phyloP scores from a whole-genome alignment of 2,888 invertebrate species.

The Serrognathus titanus region DNA sequence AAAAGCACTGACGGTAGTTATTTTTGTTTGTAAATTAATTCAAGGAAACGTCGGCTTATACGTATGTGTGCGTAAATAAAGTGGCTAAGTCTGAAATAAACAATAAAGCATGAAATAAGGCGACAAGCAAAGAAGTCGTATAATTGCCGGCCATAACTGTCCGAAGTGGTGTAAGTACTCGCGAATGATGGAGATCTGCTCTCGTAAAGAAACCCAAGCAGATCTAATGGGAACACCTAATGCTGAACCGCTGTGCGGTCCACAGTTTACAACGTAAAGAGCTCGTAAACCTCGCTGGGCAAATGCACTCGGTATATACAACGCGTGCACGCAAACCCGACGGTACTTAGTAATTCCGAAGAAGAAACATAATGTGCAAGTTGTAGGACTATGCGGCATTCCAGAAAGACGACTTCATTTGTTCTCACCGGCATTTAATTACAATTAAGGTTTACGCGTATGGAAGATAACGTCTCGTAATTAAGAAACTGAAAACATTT shows the following conservation, averaged over 20 bases:
- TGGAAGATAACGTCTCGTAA: no score
- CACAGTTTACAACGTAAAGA: conserved; percentile 25
- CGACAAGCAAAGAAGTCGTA: conserved; percentile 29
- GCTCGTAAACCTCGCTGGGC: conserved; percentile 27
- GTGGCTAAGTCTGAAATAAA: conserved; percentile 22
- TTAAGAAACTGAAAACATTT: no score
- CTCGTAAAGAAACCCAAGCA: conserved; percentile 26
- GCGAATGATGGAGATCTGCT: conserved; percentile 28
- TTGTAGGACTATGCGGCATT: background rate
- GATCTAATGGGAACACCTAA: conserved; percentile 32
- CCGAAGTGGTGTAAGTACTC: conserved; percentile 29
- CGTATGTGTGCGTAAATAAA: background rate
- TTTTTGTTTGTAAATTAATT: no score
- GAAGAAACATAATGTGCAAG: background rate
- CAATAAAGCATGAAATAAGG: conserved; percentile 29
- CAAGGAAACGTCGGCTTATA: no score
- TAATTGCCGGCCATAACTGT: conserved; percentile 32
- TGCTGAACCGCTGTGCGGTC: conserved; percentile 30
- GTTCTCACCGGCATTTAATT: background rate
- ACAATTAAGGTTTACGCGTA: no score
- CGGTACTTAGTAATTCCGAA: background rate
- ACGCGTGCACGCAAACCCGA: conserved; percentile 11
- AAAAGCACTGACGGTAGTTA: no score
- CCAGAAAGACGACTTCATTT: background rate
- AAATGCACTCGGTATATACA: conserved; percentile 12